Percentiles rank a stretch among this genome's conserved stretches.
Conservation (phyloP, 2,888 invertebrate genomes). For the Entomobrya multifasciata region DNA sequence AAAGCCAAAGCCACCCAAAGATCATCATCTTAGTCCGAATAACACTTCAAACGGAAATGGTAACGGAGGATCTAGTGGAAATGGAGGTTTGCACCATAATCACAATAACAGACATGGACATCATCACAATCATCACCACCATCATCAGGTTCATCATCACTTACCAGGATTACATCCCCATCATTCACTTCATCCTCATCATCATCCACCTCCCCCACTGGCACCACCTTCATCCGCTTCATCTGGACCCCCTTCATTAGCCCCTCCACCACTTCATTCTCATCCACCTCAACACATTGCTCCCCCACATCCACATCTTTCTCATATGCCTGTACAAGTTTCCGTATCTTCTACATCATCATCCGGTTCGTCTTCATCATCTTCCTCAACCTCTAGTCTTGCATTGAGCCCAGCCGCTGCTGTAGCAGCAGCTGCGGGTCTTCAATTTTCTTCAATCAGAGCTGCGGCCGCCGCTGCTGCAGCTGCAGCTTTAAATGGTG, state of each 20-base stretch:
- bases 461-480: conserved; percentile 82
- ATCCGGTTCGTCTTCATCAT: conserved; percentile 82
- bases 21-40: conserved; percentile 37
- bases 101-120: conserved; percentile 78
- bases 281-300: conserved; percentile 80
- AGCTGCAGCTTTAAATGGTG: conserved; percentile 80
- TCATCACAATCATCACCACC: conserved; percentile 79
- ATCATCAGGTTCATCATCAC: conserved; percentile 77
- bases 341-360: conserved; percentile 81
- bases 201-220: conserved; percentile 60
- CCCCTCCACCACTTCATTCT: conserved; percentile 81
- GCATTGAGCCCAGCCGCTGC: conserved; percentile 59
- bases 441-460: conserved; percentile 73
- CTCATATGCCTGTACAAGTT: conserved; percentile 42
- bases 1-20: conserved; percentile 89
- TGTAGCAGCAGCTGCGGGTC: conserved; percentile 72
- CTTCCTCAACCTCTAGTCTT: conserved; percentile 59
- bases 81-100: conserved; percentile 80
- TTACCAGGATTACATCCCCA: conserved; percentile 77
- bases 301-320: conserved; percentile 78
- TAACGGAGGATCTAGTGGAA: conserved; percentile 76
- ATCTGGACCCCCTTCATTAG: conserved; percentile 73
- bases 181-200: conserved; percentile 64
- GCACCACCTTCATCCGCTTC: conserved; percentile 21
- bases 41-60: conserved; percentile 50